Base-by-base conservation (phyloP, 2,797 vertebrate genomes). In the Cyprinella venusta region DNA sequence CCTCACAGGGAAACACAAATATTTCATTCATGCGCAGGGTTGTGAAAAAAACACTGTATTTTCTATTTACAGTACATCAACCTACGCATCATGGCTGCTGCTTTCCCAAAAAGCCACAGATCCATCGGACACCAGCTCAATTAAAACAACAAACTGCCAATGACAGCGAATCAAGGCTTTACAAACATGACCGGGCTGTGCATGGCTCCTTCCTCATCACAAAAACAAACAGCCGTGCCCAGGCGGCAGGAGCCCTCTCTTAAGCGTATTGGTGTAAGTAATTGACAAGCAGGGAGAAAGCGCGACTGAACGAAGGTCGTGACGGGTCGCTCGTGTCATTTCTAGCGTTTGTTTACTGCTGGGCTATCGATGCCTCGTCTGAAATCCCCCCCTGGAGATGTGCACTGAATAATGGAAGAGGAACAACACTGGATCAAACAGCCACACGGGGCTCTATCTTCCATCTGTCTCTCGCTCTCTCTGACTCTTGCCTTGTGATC, bases 321-420 rank as follows among this genome's bases (percentile, higher is more conserved):
- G 56, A 63, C 30, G 71, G 85, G 83, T 86, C 71, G 48, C 54
- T 65, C 76, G 84, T 76, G 84, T 84, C 80, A 83, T 87, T 87
- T 67, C 69, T 54, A 70, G 76, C 70, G 26, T 67, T 85, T 90
- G 88, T 90, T 88, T 90, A 86, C 84, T 69, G 18, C 69, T 48
- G 42, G 61, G 80, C 61, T 88, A 86, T 89, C 78, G 86, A 86
- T 88, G 88, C 75, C 82, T 61, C 64, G 52, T 85, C 80, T 86
- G 77, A 84, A 86, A 83, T 72, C 85, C 69, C 82, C 76, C 86
- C 82, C 84, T 61, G 76, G 81, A 56, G 80, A 80, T 77, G 82
- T 82, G 79, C 68, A 54, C 72, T 88, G 87, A 88, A 89, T 88
- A 89, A 89, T 89, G 86, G 83, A 88, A 67, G 63, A 81, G 81